Percentiles rank a stretch among this genome's conserved stretches.
Conservation (phyloP, 1,140 invertebrate genomes). For the Zelostemma sp. region DNA sequence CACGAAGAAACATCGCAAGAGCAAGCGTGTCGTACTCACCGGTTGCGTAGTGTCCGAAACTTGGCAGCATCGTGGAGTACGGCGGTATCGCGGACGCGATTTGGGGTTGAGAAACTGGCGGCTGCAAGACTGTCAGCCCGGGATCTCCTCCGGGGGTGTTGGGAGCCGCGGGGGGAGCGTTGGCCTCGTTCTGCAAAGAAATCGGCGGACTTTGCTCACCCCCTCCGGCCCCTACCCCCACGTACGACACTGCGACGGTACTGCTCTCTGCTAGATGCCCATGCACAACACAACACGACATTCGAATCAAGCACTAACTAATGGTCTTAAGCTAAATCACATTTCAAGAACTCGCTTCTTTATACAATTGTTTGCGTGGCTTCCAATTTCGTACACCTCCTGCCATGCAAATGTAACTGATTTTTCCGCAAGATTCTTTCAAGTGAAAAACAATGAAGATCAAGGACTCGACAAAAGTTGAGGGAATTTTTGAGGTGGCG, state of each 20-base stretch:
- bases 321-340: constrained; percentile 57
- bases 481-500: constrained; percentile 51
- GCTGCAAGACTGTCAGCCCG: constrained; percentile 72
- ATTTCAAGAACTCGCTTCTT: not conserved
- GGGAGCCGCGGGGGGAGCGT: constrained; percentile 70
- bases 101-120: constrained; percentile 69
- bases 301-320: constrained; percentile 64
- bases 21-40: constrained; percentile 77
- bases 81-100: constrained; percentile 67
- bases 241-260: constrained; percentile 72
- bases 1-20: no score
- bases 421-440: no score
- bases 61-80: constrained; percentile 78
- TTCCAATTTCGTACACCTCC: no score
- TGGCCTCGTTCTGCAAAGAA: constrained; percentile 72
- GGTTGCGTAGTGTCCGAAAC: constrained; percentile 80
- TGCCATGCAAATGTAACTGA: no score
- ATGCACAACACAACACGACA: constrained; percentile 71
- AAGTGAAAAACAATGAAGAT: no score
- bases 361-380: no score
- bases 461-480: not conserved
- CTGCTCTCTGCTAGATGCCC: constrained; percentile 72
- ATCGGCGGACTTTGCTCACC: constrained; percentile 73
- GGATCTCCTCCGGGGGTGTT: constrained; percentile 68
- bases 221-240: constrained; percentile 69